A percentile compares a stretch with the other conserved stretches of the same genome.
phyloP scores from a whole-genome alignment of 92 coral and sea anemone genomes.

The Scolanthus callimorphus region DNA sequence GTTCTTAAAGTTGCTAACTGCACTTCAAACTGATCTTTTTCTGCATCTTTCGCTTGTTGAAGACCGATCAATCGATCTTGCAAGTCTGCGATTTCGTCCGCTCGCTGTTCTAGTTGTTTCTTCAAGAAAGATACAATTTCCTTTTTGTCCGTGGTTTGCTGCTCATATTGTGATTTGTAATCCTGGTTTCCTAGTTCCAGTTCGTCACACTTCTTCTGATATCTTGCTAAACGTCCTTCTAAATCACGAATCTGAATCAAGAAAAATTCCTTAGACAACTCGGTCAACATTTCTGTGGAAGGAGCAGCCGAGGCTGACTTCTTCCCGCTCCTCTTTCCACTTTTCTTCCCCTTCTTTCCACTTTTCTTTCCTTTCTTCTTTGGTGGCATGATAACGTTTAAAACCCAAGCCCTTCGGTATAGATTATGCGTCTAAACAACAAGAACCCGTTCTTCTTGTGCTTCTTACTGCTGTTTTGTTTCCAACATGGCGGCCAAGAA shows the following conservation, averaged over 20 bases:
- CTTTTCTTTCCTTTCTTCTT: constrained; percentile 95
- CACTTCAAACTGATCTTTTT: constrained; percentile 94
- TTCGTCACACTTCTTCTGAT: constrained; percentile 98
- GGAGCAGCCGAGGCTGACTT: constrained; percentile 74
- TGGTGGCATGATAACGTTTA: constrained; percentile 18
- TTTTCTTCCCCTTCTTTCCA: constrained; percentile 93
- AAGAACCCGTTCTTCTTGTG: neutral
- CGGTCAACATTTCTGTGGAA: constrained; percentile 65
- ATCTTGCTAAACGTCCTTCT: constrained; percentile 86
- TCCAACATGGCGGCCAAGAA: neutral
- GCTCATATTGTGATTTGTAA: constrained; percentile 87
- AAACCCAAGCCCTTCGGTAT: neutral
- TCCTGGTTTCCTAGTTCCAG: constrained; percentile 87
- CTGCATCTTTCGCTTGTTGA: constrained; percentile 96
- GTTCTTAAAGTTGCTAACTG: constrained; percentile 93
- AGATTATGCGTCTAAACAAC: neutral
- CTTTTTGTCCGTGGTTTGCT: constrained; percentile 93
- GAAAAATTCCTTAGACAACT: constrained; percentile 92
- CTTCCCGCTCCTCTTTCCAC: constrained; percentile 75
- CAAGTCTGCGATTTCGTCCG: constrained; percentile 91
- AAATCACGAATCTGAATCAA: constrained; percentile 93
- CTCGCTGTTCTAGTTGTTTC: constrained; percentile 96
- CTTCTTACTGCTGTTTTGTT: too few relatives aligned
- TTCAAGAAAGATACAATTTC: constrained; percentile 94
- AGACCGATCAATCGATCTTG: constrained; percentile 94